phyloP scores from a whole-genome alignment of 2,797 vertebrate species.

The Paratrypauchen microcephalus region DNA sequence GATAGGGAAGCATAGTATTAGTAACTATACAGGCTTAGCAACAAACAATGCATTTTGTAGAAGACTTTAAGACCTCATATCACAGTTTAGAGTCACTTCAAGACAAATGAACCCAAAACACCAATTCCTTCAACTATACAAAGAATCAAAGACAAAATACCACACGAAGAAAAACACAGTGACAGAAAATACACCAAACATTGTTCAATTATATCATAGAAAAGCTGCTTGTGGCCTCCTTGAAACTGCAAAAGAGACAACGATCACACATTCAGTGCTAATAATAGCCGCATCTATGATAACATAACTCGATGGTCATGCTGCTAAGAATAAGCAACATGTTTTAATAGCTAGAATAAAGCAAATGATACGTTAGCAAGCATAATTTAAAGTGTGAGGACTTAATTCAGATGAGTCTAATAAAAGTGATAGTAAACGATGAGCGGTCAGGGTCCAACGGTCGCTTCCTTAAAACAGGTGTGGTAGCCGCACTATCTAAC shows the following conservation, averaged over 20 bases:
- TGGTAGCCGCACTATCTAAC: background rate
- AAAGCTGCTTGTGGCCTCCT: background rate
- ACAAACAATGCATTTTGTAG: background rate
- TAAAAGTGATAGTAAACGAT: background rate
- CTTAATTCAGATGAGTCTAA: background rate
- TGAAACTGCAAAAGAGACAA: background rate
- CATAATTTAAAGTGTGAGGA: background rate
- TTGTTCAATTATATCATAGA: background rate
- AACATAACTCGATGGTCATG: background rate
- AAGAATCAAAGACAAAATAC: background rate
- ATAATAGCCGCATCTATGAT: background rate
- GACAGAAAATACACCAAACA: fast-evolving
- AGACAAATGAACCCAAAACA: background rate
- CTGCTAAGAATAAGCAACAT: background rate
- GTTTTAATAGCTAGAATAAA: background rate
- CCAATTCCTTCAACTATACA: background rate
- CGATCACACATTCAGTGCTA: background rate
- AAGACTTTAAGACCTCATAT: background rate
- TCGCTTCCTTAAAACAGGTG: conserved; percentile 37
- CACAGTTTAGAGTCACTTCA: background rate
- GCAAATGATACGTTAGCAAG: fast-evolving
- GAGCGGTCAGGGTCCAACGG: conserved; percentile 13
- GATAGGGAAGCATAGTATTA: background rate
- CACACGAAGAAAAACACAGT: background rate
- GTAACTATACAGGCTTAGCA: background rate